Evolutionary conservation across 2,888 invertebrate genomes (phyloP), one percentile per base, ranked within the genome.

Genomic region (Andricus quercusramuli): DNA sequence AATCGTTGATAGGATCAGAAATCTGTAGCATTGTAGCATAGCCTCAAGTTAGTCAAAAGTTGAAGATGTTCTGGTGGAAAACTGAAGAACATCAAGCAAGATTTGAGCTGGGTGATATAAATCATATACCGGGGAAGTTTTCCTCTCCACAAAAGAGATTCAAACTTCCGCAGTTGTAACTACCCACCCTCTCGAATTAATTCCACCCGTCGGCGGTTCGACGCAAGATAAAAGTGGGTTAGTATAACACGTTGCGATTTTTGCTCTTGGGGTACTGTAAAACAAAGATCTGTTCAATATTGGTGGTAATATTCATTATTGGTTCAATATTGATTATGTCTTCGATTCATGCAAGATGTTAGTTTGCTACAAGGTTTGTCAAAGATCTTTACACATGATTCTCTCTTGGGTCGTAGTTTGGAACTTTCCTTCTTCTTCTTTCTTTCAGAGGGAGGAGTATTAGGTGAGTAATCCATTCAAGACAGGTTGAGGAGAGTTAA

Each of bases 91-190:
- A 51, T 51, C 37, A 66, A 67, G 44, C 67, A 9, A 3, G n/a
- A 44, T 44, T 25, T 25, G 22, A 25, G 15, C 62, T 25, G 59
- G 22, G 22, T 25, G 25, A n/a, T 22, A 68, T 68, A 68, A 44
- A 68, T 68, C 44, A 68, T 47, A 22, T 78, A 83, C 44, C 9
- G 68, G 13, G 76, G 78, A 67, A 80, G 66, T 76, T 47, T 25
- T 0, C 25, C 25, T 47, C 68, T 13, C 25, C 22, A 44, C 25
- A 68, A 44, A 68, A 25, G 44, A 25, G 44, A 68, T 68, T 62
- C 25, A 62, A 62, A 62, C 22, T 62, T 68, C 17, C 25, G 25
- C 44, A 68, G 22, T 68, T 68, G 47, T 41, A 68, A 68, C 68
- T 68, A 68, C 44, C 41, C 68, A 25, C 22, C 41, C 41, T 17